Conservation (phyloP, 92 coral and sea anemone genomes). For the Parazoanthus atlanticus region DNA sequence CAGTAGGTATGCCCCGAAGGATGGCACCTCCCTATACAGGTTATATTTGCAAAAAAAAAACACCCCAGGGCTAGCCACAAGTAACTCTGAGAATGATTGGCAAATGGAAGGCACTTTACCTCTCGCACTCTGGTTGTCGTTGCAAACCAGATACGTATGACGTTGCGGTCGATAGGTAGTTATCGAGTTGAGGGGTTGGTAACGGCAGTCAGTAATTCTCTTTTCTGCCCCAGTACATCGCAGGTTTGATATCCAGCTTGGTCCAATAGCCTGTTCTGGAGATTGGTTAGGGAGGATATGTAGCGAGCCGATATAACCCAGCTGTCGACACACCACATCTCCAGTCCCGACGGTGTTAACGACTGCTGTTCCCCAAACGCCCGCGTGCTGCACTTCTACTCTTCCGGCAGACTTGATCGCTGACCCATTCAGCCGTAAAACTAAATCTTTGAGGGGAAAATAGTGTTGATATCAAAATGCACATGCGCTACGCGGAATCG, state of each 20-base stretch:
- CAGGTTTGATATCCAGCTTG: background rate
- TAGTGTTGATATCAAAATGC: background rate
- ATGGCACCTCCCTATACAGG: too few species aligned
- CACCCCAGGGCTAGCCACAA: too few species aligned
- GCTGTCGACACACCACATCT: constrained; percentile 3
- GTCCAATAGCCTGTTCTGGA: background rate
- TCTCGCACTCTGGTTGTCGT: background rate
- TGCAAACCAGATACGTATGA: background rate
- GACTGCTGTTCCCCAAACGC: background rate
- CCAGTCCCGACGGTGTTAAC: background rate
- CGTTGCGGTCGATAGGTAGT: background rate
- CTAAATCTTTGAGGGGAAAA: background rate
- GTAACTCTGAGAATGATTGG: background rate
- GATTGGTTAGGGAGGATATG: background rate
- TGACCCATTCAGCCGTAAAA: background rate
- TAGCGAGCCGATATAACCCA: background rate
- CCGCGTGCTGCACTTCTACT: constrained; percentile 12
- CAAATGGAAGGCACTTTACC: background rate
- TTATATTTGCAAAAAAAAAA: too few species aligned
- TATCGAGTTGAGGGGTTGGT: too few species aligned
- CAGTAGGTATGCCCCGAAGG: too few species aligned
- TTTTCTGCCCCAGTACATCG: background rate
- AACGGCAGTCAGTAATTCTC: background rate
- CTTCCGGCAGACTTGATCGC: background rate
- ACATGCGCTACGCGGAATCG: background rate